A percentile compares a stretch with the other conserved stretches of the same genome.
phyloP scores from a whole-genome alignment of 2,113 vertebrate species.

The Cichladusa arquata region DNA sequence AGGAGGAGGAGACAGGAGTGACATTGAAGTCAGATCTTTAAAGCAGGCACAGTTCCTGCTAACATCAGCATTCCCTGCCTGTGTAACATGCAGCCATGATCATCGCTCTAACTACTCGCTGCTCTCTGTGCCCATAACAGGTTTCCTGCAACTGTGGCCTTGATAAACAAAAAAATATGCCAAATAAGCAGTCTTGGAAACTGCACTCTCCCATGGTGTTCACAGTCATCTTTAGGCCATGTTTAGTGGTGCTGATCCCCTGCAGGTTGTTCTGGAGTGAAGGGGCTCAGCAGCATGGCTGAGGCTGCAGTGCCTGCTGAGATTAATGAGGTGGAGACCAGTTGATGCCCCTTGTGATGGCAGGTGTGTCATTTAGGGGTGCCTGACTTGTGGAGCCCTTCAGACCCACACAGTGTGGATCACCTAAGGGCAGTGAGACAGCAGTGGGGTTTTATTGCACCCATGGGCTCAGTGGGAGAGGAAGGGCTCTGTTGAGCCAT shows the following conservation, averaged over 20 bases:
- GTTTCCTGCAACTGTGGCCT: neutral
- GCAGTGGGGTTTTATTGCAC: neutral
- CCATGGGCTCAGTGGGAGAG: neutral
- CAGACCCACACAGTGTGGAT: accelerated
- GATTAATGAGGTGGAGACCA: neutral
- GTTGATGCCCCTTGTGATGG: neutral
- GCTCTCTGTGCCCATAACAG: neutral
- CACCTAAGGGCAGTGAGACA: neutral
- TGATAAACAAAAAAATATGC: neutral
- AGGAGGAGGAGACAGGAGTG: neutral
- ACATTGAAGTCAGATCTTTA: neutral
- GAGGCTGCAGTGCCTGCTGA: neutral
- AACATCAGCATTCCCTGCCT: neutral
- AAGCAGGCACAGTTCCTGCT: neutral
- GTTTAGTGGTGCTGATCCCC: neutral
- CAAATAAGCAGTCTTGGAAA: neutral
- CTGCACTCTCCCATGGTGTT: neutral
- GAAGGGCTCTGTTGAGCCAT: neutral
- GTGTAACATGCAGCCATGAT: neutral
- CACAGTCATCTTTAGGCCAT: neutral
- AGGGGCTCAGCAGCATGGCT: neutral
- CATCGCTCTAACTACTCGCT: neutral
- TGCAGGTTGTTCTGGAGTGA: neutral
- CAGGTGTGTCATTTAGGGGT: neutral
- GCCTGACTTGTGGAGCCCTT: neutral